phyloP scores from a whole-genome alignment of 2,888 invertebrate species.

The Dicyrtomina minuta region DNA sequence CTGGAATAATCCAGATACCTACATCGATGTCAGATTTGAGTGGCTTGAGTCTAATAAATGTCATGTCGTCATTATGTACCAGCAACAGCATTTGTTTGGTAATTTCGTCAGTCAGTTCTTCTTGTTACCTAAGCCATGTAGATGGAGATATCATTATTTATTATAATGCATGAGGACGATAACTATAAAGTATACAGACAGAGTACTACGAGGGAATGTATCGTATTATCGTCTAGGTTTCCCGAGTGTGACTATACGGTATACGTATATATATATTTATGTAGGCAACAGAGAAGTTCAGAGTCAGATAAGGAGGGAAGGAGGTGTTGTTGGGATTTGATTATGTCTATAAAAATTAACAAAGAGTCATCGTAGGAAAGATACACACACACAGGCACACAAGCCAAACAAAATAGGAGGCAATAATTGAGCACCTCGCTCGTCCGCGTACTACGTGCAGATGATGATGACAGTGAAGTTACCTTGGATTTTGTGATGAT shows the following conservation, averaged over 20 bases:
- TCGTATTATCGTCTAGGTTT: too few relatives aligned
- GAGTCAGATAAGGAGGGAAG: conserved; percentile 19
- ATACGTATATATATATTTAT: neutral
- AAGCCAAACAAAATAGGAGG: neutral
- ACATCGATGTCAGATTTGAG: conserved; percentile 11
- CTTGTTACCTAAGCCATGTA: neutral
- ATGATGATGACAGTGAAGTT: conserved; percentile 52
- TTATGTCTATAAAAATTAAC: too few relatives aligned
- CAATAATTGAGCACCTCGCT: neutral
- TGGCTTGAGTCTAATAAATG: neutral
- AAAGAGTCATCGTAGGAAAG: too few relatives aligned
- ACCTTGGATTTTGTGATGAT: conserved; percentile 98
- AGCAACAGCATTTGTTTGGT: neutral
- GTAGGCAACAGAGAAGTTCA: conserved; percentile 9
- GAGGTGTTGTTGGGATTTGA: conserved; percentile 3
- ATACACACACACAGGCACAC: too few relatives aligned
- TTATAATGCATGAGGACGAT: too few relatives aligned
- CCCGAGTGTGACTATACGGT: too few relatives aligned
- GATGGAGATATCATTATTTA: neutral
- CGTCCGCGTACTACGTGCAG: neutral
- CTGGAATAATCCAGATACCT: conserved; percentile 23
- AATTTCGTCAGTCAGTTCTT: too few relatives aligned
- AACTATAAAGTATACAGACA: too few relatives aligned
- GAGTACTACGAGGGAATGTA: too few relatives aligned
- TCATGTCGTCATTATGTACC: conserved; percentile 5